Conservation (phyloP, 1,140 invertebrate genomes). For the Zaprionus inermis region DNA sequence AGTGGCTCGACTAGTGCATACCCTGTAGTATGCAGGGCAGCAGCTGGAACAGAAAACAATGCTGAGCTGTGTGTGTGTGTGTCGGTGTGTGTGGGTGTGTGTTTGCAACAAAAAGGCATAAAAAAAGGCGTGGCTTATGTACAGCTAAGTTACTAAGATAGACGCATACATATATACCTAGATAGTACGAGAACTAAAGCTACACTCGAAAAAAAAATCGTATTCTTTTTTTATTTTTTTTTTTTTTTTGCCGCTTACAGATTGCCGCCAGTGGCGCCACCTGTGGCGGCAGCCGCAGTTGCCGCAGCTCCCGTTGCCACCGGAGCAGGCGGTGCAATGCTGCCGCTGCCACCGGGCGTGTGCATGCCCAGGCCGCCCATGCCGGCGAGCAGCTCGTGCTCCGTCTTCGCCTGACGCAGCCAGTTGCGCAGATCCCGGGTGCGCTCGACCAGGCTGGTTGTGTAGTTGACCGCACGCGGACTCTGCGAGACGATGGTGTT, state of each 20-base stretch:
- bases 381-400: conserved; percentile 70
- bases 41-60: conserved; percentile 13
- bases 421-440: conserved; percentile 88
- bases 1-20: conserved; percentile 18
- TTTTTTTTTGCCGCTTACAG: conserved; percentile 35
- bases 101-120: conserved; percentile 29
- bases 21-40: conserved; percentile 21
- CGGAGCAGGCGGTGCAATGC: not conserved
- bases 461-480: conserved; percentile 82
- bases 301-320: conserved; percentile 10
- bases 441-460: conserved; percentile 87
- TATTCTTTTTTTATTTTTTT: not conserved
- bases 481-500: conserved; percentile 85
- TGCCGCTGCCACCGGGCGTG: not conserved
- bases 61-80: conserved; percentile 9
- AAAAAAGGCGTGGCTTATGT: conserved; percentile 19
- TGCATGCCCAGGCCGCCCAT: conserved; percentile 41
- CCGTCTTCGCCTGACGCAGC: conserved; percentile 84
- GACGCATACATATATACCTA: not conserved
- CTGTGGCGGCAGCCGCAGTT: not conserved
- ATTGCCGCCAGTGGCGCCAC: not conserved
- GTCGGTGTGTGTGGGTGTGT: conserved; percentile 8
- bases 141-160: conserved; percentile 15
- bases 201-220: not conserved
- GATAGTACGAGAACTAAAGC: not conserved